Base-by-base conservation (phyloP, 64 coral and sea anemone species). In the Pocillopora verrucosa region DNA sequence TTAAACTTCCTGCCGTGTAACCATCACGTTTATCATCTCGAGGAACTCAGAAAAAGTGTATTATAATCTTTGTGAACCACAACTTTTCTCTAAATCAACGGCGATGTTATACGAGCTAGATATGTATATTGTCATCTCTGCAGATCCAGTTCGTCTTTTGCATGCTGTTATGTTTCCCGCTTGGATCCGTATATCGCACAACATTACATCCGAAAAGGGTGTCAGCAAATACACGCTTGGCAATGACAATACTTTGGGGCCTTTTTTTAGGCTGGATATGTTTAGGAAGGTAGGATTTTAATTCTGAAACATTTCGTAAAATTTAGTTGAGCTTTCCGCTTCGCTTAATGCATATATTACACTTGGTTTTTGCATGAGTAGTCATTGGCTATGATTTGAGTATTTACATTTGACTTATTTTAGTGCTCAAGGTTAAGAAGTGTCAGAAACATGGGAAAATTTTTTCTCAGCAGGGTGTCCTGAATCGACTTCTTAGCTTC, bases 181-280 rank as follows among this genome's bases (percentile, higher is more conserved):
- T 92, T 65, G 90, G 90, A 72, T 35, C 45, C 16, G 25, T 92
- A 5, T 92, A 92, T 26, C 82, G 74, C 4, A 78, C 36, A 7
- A 9, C 87, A 11, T 63, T 92, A 9, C 82, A 86, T 36, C 90
- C 81, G 2, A 77, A 26, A 78, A 85, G 38, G 56, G 82, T 78
- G 68, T 62, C 90, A 36, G 74, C 90, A n/a, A 30, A 13, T 17
- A 13, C 87, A 51, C 81, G 90, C 20, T 61, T 83, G 56, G 26
- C 78, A 45, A 72, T 68, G 11, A 74, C 80, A 12, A 10, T 92
- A 73, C 15, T 77, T 4, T 67, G 79, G 80, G 90, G 90, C 14
- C 37, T 92, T 1, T 11, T 74, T 22, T 67, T 92, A 45, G 90
- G 81, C 3, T 92, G 90, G 90, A 35, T 92, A 2, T 92, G 90